Evolutionary conservation across 2,113 vertebrate species (phyloP), one percentile per base, ranked within the genome.

Genomic region (Petrocephalus microphthalmus): DNA sequence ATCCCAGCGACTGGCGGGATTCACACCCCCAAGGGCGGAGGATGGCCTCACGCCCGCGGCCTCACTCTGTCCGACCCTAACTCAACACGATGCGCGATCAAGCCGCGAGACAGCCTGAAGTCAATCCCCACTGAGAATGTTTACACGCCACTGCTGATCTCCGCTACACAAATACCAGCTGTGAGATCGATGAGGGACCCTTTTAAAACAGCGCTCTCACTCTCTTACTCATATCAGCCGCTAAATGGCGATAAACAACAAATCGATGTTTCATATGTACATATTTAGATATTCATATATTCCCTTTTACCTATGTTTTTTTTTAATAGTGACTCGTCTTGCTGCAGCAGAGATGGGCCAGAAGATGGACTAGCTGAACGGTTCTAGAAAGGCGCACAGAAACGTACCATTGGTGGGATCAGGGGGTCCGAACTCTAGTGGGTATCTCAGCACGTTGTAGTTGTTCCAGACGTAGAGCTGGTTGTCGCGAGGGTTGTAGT

Each of bases 401-500:
- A 47, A 47, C 45, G 88, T 87, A 98, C 97, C 96, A 0, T 94
- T 93, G 2, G 96, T 97, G 52, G 97, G 97, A 83, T 97, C 97
- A 0, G 96, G 97, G 0, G 97, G 97, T 6, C 97, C 97, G 22
- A 99, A 99, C 92, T 97, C 96, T 88, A 99, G 94, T 0, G 95
- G 93, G 88, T 99, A 99, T 84, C 97, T 96, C 90, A 99, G 94
- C 87, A 99, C 95, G 2, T 98, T 98, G 47, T 97, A 97, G 93
- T 99, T 99, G 94, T 99, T 99, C 98, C 98, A 99, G 33, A 99
- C 97, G 19, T 99, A 99, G 0, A 99, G 97, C 91, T 98, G 97
- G 92, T 98, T 98, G 94, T 99, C 98, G 0, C 98, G 95, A 1
- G 98, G 98, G 92, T 99, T 99, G 95, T 99, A 99, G 90, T 96